A percentile compares a stretch with the other conserved stretches of the same genome.
Evolutionary conservation across 2,113 vertebrate species (phyloP).

Genomic region (Actenoides lindsayi): DNA sequence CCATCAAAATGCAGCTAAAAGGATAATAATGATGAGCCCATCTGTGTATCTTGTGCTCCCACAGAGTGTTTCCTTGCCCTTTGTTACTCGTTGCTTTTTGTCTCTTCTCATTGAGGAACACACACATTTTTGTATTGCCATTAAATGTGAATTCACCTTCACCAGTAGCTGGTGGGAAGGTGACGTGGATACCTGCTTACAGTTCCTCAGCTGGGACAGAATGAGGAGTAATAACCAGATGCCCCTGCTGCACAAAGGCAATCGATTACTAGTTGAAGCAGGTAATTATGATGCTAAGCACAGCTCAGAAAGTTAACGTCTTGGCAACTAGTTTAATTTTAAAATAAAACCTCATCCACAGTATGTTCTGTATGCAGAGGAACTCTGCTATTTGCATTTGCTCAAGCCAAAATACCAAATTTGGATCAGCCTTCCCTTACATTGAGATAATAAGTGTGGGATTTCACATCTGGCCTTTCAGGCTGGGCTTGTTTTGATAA

Average conservation of each 20-base stretch:
- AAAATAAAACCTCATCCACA: neutral
- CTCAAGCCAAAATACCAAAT: neutral
- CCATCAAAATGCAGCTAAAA: neutral
- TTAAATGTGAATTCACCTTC: neutral
- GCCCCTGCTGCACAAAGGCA: neutral
- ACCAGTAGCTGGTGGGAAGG: neutral
- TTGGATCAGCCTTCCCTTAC: neutral
- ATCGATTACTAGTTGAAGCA: neutral
- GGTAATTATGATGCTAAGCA: neutral
- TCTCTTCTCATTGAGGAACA: neutral
- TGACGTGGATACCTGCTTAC: neutral
- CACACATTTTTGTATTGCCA: neutral
- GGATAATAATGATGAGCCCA: neutral
- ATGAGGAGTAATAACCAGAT: neutral
- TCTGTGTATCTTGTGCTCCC: neutral
- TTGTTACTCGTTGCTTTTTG: neutral
- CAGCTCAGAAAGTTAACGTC: neutral
- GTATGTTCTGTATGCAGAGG: neutral
- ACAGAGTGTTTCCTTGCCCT: neutral
- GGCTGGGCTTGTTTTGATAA: constrained; percentile 32
- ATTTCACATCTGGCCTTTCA: constrained; percentile 39
- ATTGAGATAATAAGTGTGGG: neutral
- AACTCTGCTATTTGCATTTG: neutral
- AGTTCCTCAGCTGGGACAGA: neutral
- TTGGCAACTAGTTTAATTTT: neutral